phyloP scores from a whole-genome alignment of 53 echinoderm and acorn worm genomes.

The Antedon mediterranea region DNA sequence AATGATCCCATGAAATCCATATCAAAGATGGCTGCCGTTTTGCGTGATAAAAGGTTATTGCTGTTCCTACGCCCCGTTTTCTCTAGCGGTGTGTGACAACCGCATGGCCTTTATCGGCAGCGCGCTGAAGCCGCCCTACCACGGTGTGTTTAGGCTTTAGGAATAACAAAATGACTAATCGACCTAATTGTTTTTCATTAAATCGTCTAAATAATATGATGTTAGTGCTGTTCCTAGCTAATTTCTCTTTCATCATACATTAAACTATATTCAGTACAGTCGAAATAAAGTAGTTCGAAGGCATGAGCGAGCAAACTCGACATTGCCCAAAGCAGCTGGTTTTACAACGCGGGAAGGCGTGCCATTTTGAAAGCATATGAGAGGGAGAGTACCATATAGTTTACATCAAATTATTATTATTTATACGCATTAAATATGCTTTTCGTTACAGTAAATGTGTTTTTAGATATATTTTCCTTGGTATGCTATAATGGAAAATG shows the following conservation, averaged over 20 bases:
- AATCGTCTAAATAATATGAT: neutral
- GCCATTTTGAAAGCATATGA: neutral
- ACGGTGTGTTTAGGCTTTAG: neutral
- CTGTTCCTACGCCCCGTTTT: neutral
- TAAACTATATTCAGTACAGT: neutral
- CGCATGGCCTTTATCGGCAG: neutral
- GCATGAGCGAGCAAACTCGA: neutral
- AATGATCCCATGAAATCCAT: slow-evolving; percentile 1
- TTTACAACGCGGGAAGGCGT: neutral
- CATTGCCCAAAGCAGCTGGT: slow-evolving; percentile 1
- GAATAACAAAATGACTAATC: neutral
- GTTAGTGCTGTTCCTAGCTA: neutral
- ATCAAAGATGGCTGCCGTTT: slow-evolving; percentile 1
- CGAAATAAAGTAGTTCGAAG: neutral
- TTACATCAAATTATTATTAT: neutral
- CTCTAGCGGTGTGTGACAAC: neutral
- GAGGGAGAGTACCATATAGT: neutral
- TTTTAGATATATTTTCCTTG: neutral
- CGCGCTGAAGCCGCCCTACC: neutral
- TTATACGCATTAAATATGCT: neutral
- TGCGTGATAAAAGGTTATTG: neutral
- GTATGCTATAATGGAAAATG: neutral
- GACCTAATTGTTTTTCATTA: neutral
- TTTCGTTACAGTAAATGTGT: neutral
- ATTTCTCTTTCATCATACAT: neutral